Conservation (phyloP, 2,113 vertebrate genomes). For the Trematocara unimaculatum region DNA sequence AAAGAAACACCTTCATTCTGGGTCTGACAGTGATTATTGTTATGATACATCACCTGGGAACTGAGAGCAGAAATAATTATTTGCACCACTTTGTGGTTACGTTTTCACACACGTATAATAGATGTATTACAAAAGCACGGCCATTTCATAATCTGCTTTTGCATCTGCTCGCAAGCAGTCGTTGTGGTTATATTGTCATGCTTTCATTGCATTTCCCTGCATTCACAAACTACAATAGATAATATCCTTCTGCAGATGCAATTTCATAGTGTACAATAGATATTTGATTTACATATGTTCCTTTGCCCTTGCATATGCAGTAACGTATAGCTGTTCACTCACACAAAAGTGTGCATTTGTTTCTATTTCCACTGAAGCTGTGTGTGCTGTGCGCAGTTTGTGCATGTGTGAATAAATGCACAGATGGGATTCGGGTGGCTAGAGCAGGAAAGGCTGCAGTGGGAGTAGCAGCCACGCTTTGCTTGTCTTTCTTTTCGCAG, state of each 20-base stretch:
- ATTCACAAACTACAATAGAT: slow-evolving; percentile 13
- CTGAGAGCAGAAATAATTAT: slow-evolving; percentile 30
- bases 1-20: slow-evolving; percentile 65
- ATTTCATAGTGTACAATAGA: background rate
- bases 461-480: slow-evolving; percentile 40
- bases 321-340: background rate
- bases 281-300: slow-evolving; percentile 35
- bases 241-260: slow-evolving; percentile 14
- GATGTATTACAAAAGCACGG: background rate
- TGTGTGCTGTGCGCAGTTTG: slow-evolving; percentile 1
- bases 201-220: background rate
- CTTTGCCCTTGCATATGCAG: slow-evolving; percentile 14
- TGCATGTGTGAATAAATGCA: slow-evolving; percentile 47
- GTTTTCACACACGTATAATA: background rate
- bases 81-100: background rate
- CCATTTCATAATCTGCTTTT: background rate
- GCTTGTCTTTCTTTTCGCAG: slow-evolving; percentile 46
- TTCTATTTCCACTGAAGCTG: background rate
- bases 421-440: slow-evolving; percentile 62
- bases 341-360: slow-evolving; percentile 9
- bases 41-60: slow-evolving; percentile 65
- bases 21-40: slow-evolving; percentile 71
- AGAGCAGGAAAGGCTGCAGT: slow-evolving; percentile 36
- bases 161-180: background rate
- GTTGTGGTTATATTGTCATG: background rate